phyloP scores from a whole-genome alignment of 2,113 vertebrate species.

The Phylloscopus trochilus region DNA sequence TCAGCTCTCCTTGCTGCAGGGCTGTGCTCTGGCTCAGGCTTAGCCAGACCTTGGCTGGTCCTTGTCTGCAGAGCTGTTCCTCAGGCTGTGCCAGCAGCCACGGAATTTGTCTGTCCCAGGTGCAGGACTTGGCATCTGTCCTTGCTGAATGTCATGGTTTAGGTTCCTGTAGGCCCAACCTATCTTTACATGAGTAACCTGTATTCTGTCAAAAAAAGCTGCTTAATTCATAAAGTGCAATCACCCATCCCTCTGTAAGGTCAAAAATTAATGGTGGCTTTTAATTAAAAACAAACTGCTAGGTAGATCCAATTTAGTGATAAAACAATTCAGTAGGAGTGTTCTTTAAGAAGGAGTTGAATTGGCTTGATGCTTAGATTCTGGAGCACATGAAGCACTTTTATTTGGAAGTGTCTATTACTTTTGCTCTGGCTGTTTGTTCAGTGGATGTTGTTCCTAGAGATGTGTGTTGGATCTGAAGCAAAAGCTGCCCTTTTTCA shows the following conservation, averaged over 20 bases:
- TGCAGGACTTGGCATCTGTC: not conserved
- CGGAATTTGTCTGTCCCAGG: not conserved
- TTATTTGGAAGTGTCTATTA: not conserved
- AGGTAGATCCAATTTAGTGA: not conserved
- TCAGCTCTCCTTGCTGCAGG: not conserved
- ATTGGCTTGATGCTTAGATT: not conserved
- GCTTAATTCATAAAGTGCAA: not conserved
- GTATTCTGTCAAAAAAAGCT: not conserved
- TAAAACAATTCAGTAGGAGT: not conserved
- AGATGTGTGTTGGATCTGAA: not conserved
- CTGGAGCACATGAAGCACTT: not conserved
- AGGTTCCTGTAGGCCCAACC: not conserved
- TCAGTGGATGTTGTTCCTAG: not conserved
- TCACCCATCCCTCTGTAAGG: not conserved
- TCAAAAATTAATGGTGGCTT: not conserved
- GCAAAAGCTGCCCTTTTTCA: not conserved
- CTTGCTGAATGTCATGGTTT: not conserved
- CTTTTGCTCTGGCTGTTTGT: not conserved
- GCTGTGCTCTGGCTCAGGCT: accelerated
- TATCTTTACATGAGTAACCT: not conserved
- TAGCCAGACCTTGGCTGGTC: not conserved
- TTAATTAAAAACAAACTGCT: not conserved
- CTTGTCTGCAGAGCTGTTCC: not conserved
- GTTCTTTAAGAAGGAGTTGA: not conserved
- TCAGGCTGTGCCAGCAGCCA: not conserved